These are phyloP conservation scores for Sebastes schlegelii DNA, from an alignment of 2,113 vertebrate genomes.

Conservation along the genomic window DNA sequence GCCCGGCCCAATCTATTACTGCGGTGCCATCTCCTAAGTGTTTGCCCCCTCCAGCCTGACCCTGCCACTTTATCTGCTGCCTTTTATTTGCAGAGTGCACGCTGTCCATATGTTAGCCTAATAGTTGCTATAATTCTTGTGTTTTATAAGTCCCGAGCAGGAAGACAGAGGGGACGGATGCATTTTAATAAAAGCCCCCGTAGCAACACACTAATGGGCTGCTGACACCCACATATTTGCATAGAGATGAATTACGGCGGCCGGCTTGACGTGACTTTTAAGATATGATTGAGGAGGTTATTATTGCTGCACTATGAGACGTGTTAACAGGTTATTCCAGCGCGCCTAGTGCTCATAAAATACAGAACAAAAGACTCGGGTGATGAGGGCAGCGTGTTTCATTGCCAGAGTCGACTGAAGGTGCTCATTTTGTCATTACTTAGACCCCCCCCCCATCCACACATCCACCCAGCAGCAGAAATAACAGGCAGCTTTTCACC, in stretches of 20 bases:
- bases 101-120: conserved; percentile 95
- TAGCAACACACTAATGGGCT: conserved; percentile 91
- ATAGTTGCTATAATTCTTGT: conserved; percentile 96
- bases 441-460: too few species aligned
- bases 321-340: conserved; percentile 88
- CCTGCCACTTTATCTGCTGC: conserved; percentile 94
- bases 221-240: conserved; percentile 93
- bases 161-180: conserved; percentile 77
- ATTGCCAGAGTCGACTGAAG: conserved; percentile 75
- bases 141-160: conserved; percentile 92
- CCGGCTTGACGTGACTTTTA: conserved; percentile 93
- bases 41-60: conserved; percentile 89
- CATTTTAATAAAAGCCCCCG: conserved; percentile 91
- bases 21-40: conserved; percentile 92
- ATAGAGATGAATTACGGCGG: conserved; percentile 94
- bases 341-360: conserved; percentile 85
- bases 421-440: conserved; percentile 44
- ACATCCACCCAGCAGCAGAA: too few species aligned
- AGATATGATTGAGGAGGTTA: conserved; percentile 96
- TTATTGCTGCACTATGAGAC: conserved; percentile 88
- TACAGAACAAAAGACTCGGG: conserved; percentile 79
- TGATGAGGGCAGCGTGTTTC: conserved; percentile 75
- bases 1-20: conserved; percentile 87
- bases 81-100: conserved; percentile 96
- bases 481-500: too few species aligned